Evolutionary conservation across 2,797 vertebrate genomes (phyloP).

Genomic region (Microtus obscurus): DNA sequence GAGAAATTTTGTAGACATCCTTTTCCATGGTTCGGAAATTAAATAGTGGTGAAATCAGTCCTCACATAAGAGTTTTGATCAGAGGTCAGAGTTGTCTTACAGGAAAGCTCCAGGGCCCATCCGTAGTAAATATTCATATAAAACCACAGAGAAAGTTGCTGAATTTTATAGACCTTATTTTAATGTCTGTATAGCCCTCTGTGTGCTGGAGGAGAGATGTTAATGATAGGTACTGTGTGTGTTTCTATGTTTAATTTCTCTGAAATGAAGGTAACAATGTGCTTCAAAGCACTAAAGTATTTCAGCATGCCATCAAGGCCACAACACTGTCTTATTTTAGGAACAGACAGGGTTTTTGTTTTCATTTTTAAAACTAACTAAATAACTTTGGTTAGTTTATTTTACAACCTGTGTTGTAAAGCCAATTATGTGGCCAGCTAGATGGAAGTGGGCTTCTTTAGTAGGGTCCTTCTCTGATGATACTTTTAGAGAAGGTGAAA

Average conservation of each 20-base stretch:
- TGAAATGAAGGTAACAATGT: constrained; percentile 1
- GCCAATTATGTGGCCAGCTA: neutral
- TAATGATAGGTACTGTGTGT: neutral
- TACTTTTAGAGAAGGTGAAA: constrained; percentile 27
- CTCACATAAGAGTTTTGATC: constrained; percentile 56
- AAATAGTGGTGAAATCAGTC: constrained; percentile 56
- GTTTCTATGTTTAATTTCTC: constrained; percentile 19
- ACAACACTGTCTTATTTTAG: constrained; percentile 7
- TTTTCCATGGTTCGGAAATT: constrained; percentile 68
- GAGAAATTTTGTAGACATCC: constrained; percentile 59
- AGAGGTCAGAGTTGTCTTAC: constrained; percentile 20
- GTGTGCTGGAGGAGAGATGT: neutral
- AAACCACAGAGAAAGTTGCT: constrained; percentile 12
- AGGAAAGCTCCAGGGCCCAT: neutral
- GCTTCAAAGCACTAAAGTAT: constrained; percentile 28
- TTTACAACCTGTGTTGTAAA: constrained; percentile 4
- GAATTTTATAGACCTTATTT: constrained; percentile 33
- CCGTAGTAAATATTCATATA: constrained; percentile 61
- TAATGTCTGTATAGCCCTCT: neutral
- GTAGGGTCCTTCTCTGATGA: neutral
- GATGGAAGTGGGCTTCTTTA: neutral
- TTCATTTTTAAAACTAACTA: constrained; percentile 51
- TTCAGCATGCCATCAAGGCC: constrained; percentile 14
- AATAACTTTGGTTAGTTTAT: constrained; percentile 55
- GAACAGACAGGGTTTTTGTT: neutral